phyloP scores from a whole-genome alignment of 2,888 invertebrate species.

The Xanthorhoe spadicearia region DNA sequence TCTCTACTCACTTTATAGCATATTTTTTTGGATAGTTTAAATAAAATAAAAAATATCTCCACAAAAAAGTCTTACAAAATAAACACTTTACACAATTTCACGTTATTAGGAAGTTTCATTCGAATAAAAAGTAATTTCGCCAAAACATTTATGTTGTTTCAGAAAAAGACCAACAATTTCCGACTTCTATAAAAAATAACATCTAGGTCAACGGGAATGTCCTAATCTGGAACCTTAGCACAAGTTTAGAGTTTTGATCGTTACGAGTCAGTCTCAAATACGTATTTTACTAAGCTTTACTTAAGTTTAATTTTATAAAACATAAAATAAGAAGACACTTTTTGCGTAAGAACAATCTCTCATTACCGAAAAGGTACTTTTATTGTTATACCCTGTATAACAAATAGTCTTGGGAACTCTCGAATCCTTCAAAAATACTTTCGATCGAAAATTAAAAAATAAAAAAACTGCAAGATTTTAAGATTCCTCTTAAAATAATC shows the following conservation, averaged over 20 bases:
- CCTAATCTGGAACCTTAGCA: slow-evolving; percentile 11
- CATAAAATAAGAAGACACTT: too few relatives aligned
- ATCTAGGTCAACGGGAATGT: slow-evolving; percentile 13
- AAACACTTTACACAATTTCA: background rate
- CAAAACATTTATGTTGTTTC: background rate
- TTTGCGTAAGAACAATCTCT: too few relatives aligned
- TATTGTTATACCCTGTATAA: too few relatives aligned
- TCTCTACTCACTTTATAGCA: too few relatives aligned
- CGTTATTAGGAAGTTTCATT: background rate
- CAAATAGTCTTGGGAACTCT: too few relatives aligned
- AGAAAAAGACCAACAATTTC: background rate
- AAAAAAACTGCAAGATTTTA: background rate
- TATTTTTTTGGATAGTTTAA: too few relatives aligned
- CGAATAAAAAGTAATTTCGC: background rate
- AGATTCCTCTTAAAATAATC: background rate
- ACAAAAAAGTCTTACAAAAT: background rate
- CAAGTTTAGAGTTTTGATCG: background rate
- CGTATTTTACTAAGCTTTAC: too few relatives aligned
- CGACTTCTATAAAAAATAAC: slow-evolving; percentile 9
- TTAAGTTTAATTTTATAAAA: too few relatives aligned
- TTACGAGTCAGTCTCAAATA: background rate
- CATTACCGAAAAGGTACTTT: too few relatives aligned
- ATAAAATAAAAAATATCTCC: background rate
- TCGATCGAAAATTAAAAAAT: too few relatives aligned
- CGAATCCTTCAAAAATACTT: too few relatives aligned